Evolutionary conservation across 2,113 vertebrate genomes (phyloP).

Genomic region (Tyto alba): DNA sequence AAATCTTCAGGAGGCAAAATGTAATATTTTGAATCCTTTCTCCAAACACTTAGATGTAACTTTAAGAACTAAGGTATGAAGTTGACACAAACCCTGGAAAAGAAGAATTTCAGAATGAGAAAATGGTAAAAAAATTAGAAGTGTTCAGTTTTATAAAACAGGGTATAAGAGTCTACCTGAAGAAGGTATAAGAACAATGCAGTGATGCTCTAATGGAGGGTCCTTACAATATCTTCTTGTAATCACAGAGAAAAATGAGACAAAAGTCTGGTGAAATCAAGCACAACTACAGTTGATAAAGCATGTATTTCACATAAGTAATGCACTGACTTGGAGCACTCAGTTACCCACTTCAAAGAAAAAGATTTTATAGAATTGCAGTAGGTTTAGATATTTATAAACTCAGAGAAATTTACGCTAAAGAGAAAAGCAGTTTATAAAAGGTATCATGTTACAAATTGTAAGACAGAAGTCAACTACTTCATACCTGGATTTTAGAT

Average conservation of each 20-base stretch:
- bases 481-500: neutral
- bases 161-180: neutral
- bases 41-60: neutral
- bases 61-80: neutral
- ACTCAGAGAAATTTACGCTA: neutral
- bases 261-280: neutral
- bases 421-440: neutral
- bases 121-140: neutral
- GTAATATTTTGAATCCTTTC: neutral
- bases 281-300: neutral
- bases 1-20: neutral
- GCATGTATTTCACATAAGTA: neutral
- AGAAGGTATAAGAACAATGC: neutral
- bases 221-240: neutral
- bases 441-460: neutral
- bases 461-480: neutral
- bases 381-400: neutral
- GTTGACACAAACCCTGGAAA: neutral
- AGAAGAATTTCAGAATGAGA: neutral
- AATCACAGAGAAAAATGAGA: neutral
- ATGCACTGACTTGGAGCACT: neutral
- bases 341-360: neutral
- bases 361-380: neutral
- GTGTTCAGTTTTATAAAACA: neutral
- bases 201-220: neutral